Conservation (phyloP, 2,888 invertebrate genomes). For the Epistrophella euchroma region DNA sequence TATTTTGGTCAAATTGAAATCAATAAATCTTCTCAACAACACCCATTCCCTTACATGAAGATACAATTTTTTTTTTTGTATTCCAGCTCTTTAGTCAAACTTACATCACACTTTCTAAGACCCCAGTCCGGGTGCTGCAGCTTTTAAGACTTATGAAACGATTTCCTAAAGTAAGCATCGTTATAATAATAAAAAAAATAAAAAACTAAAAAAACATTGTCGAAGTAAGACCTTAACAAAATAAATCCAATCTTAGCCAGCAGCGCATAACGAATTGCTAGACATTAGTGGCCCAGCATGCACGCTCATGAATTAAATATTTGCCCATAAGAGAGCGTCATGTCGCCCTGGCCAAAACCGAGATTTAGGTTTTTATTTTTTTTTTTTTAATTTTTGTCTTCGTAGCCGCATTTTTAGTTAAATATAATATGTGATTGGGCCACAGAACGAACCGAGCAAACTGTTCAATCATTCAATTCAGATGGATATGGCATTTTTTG, state of each 20-base stretch:
- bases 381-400: neutral
- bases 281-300: constrained; percentile 71
- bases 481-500: constrained; percentile 33
- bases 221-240: constrained; percentile 40
- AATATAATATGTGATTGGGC: neutral
- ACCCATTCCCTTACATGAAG: constrained; percentile 60
- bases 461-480: constrained; percentile 54
- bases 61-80: constrained; percentile 28
- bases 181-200: neutral
- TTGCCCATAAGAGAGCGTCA: constrained; percentile 69
- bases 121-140: neutral
- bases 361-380: constrained; percentile 33
- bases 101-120: constrained; percentile 53
- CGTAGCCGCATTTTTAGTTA: constrained; percentile 9
- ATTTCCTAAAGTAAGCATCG: constrained; percentile 31
- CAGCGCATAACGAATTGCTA: constrained; percentile 70
- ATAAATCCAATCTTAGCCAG: constrained; percentile 46
- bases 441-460: constrained; percentile 15
- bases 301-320: constrained; percentile 73
- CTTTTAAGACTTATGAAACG: constrained; percentile 35
- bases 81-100: constrained; percentile 26
- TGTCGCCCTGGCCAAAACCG: constrained; percentile 68
- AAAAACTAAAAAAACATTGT: constrained; percentile 15
- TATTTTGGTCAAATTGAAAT: constrained; percentile 42
- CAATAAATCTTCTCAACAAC: constrained; percentile 64